phyloP scores from a whole-genome alignment of 2,113 vertebrate species.

The Rhea pennata region DNA sequence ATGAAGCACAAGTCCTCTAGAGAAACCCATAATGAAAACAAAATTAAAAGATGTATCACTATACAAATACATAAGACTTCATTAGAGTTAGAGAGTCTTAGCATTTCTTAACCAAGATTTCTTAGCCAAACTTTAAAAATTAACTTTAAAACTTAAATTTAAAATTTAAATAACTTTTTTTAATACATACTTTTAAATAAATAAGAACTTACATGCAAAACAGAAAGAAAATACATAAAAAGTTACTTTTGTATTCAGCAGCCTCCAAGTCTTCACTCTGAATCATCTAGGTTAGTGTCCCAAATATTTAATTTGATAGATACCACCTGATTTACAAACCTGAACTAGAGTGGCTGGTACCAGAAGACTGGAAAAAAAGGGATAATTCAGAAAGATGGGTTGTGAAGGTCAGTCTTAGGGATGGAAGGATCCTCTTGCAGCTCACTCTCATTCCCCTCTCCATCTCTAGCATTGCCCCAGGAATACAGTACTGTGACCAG shows the following conservation, averaged over 20 bases:
- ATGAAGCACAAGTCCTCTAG: background rate
- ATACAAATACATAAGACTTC: background rate
- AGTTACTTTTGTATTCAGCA: background rate
- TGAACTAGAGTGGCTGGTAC: background rate
- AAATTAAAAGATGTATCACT: background rate
- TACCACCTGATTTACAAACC: background rate
- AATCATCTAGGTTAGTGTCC: background rate
- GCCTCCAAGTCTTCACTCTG: background rate
- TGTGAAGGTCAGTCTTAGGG: background rate
- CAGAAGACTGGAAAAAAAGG: background rate
- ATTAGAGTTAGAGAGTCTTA: background rate
- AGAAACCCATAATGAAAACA: background rate
- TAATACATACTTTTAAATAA: background rate
- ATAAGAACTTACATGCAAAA: background rate
- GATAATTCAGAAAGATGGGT: background rate
- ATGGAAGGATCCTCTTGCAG: rapidly evolving
- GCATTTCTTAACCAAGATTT: background rate
- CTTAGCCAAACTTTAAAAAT: background rate
- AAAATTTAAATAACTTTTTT: background rate
- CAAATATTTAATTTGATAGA: background rate
- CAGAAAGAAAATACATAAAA: background rate
- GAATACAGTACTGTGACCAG: background rate
- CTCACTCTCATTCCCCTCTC: rapidly evolving
- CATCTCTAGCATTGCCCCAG: rapidly evolving
- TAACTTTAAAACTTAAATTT: background rate